phyloP scores from a whole-genome alignment of 2,113 vertebrate genomes.

The Papio anubis region DNA sequence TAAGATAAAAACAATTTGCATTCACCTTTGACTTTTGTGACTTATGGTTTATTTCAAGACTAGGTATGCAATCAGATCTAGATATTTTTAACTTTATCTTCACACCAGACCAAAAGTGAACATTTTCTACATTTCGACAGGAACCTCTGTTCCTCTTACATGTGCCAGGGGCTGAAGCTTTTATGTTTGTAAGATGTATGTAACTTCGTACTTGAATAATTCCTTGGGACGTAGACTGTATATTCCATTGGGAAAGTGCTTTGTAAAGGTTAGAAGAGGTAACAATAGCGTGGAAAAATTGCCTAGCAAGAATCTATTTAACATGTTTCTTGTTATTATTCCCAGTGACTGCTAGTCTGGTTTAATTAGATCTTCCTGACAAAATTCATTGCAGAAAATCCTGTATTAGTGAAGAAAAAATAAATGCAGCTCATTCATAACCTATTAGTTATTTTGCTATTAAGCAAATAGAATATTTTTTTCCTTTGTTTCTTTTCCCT shows the following conservation, averaged over 20 bases:
- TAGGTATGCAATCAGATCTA: background rate
- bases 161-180: background rate
- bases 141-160: background rate
- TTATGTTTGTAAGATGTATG: background rate
- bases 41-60: background rate
- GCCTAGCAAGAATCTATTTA: conserved; percentile 58
- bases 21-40: background rate
- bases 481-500: conserved; percentile 12
- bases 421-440: conserved; percentile 76
- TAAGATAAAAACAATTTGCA: conserved; percentile 3
- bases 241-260: conserved; percentile 33
- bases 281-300: conserved; percentile 8
- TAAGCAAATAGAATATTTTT: conserved; percentile 54
- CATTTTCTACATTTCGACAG: background rate
- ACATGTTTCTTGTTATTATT: conserved; percentile 67
- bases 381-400: conserved; percentile 77
- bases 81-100: conserved; percentile 28
- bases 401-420: conserved; percentile 77
- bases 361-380: conserved; percentile 79
- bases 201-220: conserved; percentile 42
- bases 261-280: conserved; percentile 53
- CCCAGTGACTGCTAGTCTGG: conserved; percentile 60
- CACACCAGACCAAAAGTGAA: conserved; percentile 5
- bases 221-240: background rate
- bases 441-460: conserved; percentile 65